phyloP scores from a whole-genome alignment of 1,140 invertebrate genomes.

The Dermatophagoides farinae region DNA sequence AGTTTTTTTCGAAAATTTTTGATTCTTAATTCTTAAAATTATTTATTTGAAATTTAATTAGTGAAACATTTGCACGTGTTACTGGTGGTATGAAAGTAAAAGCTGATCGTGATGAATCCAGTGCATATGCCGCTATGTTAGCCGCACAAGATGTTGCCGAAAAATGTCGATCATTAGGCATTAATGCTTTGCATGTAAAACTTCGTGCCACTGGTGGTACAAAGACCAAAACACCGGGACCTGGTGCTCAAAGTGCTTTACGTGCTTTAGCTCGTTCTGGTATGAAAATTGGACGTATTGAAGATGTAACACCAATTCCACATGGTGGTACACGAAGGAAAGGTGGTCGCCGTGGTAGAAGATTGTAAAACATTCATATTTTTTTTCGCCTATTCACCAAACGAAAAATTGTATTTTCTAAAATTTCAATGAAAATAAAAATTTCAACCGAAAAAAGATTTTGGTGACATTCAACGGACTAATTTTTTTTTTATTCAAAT shows the following conservation, averaged over 20 bases:
- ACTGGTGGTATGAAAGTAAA: slow-evolving; percentile 99
- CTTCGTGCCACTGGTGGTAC: slow-evolving; percentile 94
- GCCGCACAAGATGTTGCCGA: slow-evolving; percentile 99
- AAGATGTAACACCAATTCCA: slow-evolving; percentile 97
- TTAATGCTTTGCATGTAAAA: slow-evolving; percentile 95
- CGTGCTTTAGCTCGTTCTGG: slow-evolving; percentile 89
- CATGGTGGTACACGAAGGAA: slow-evolving; percentile 96
- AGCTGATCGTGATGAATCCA: slow-evolving; percentile 97
- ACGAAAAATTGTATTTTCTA: background rate
- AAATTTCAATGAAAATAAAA: background rate
- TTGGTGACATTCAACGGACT: background rate
- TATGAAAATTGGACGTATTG: slow-evolving; percentile 97
- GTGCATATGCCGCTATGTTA: slow-evolving; percentile 99
- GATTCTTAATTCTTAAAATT: background rate
- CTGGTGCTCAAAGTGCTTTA: slow-evolving; percentile 92
- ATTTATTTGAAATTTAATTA: slow-evolving; percentile 21
- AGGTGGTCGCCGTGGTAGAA: slow-evolving; percentile 94
- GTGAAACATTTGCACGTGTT: slow-evolving; percentile 93
- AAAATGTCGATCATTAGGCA: slow-evolving; percentile 86
- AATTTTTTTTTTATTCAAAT: background rate
- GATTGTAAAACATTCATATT: slow-evolving; percentile 50
- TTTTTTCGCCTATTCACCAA: background rate
- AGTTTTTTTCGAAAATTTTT: slow-evolving; percentile 5
- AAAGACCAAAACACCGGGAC: slow-evolving; percentile 86
- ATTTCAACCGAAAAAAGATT: background rate